Conservation (phyloP, 2,113 vertebrate genomes). For the Grammomys dolichurus region DNA sequence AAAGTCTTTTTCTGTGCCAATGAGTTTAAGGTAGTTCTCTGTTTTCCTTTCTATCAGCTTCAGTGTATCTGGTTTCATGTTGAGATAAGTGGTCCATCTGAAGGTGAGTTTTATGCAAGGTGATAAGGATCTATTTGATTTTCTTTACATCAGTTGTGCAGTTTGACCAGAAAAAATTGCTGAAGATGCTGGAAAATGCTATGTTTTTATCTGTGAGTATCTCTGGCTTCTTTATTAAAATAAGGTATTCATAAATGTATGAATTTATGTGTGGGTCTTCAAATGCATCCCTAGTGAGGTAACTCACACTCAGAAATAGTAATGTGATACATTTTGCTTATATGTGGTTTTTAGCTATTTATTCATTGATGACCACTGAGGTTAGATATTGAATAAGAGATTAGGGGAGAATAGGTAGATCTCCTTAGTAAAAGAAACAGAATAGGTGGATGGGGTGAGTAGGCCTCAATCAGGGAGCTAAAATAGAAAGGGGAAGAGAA, state of each 20-base stretch:
- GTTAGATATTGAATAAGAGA: neutral
- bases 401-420: neutral
- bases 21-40: no score
- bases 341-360: neutral
- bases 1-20: neutral
- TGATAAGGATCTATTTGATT: neutral
- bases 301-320: neutral
- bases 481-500: neutral
- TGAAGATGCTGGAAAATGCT: neutral
- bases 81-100: neutral
- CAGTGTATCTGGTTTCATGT: neutral
- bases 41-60: neutral
- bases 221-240: no score
- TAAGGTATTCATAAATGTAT: neutral
- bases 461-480: neutral
- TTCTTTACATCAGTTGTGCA: neutral
- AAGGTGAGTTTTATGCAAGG: neutral
- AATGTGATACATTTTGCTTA: neutral
- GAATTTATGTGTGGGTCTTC: neutral
- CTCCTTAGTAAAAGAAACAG: neutral
- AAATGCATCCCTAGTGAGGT: neutral
- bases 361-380: neutral
- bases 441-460: neutral
- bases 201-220: neutral
- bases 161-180: neutral